Percentiles rank a stretch among this genome's conserved stretches.
phyloP scores from a whole-genome alignment of 1,140 invertebrate genomes.

The Philopotamus ludificatus region DNA sequence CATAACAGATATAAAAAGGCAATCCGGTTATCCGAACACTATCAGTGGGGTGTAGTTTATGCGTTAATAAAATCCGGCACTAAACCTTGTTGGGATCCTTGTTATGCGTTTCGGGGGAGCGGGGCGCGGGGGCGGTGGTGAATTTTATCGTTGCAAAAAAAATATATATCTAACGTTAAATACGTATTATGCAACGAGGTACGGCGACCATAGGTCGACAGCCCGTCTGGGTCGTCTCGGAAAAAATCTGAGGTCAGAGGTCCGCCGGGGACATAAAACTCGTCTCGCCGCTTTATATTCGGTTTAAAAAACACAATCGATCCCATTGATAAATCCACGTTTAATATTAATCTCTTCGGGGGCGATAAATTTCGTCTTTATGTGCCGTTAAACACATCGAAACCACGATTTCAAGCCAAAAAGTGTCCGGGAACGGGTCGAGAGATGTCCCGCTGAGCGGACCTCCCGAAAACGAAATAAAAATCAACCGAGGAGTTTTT shows the following conservation, averaged over 20 bases:
- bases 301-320: too few relatives aligned
- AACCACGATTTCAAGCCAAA: too few relatives aligned
- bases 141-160: background rate
- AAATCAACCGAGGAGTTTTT: too few relatives aligned
- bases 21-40: constrained; percentile 38
- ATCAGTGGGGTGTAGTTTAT: constrained; percentile 40
- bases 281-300: background rate
- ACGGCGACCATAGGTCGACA: constrained; percentile 29
- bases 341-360: too few relatives aligned
- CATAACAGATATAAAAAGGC: constrained; percentile 29
- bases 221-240: constrained; percentile 31
- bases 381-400: too few relatives aligned
- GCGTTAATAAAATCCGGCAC: constrained; percentile 39
- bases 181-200: background rate
- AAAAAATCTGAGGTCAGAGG: constrained; percentile 29
- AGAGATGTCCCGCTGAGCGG: too few relatives aligned
- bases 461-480: too few relatives aligned
- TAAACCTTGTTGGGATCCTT: constrained; percentile 33
- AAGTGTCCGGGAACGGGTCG: too few relatives aligned
- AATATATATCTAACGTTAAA: background rate
- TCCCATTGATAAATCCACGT: too few relatives aligned
- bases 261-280: constrained; percentile 21
- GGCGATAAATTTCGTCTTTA: too few relatives aligned
- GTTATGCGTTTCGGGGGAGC: constrained; percentile 5
- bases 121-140: background rate